Percentiles rank a stretch among this genome's conserved stretches.
Evolutionary conservation across 2,113 vertebrate genomes (phyloP).

Genomic region (Narcine bancroftii): DNA sequence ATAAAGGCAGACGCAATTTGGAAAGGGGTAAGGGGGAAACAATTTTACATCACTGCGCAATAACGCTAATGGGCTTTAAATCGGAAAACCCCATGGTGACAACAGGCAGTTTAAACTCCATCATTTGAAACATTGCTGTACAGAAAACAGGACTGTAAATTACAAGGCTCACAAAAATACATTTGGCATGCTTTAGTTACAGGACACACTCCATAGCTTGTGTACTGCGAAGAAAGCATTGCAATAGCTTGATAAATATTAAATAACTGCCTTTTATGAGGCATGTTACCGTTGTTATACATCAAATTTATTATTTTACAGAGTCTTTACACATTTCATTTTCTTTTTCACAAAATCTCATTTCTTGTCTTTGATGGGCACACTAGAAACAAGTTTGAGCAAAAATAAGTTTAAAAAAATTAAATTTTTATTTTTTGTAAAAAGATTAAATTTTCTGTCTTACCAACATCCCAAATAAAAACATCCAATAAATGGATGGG

Average conservation of each 20-base stretch:
- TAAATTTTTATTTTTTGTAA: background rate
- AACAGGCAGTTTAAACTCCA: constrained; percentile 26
- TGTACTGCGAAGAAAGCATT: constrained; percentile 36
- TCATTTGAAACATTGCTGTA: constrained; percentile 36
- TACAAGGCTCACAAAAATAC: constrained; percentile 38
- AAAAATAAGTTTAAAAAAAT: background rate
- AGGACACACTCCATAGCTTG: constrained; percentile 31
- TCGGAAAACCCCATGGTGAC: constrained; percentile 32
- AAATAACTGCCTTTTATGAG: constrained; percentile 25
- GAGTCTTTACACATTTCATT: background rate
- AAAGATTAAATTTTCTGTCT: background rate
- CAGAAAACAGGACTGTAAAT: constrained; percentile 36
- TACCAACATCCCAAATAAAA: constrained; percentile 2
- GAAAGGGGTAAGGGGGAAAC: constrained; percentile 11
- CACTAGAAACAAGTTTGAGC: background rate
- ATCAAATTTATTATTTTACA: constrained; percentile 25
- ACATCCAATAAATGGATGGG: background rate
- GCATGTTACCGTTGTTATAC: constrained; percentile 32
- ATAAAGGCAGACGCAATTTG: constrained; percentile 26
- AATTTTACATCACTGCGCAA: constrained; percentile 24
- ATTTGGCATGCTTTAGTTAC: constrained; percentile 36
- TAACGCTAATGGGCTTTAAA: constrained; percentile 10
- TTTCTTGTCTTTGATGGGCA: background rate
- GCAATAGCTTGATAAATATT: constrained; percentile 34
- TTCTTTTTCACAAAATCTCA: constrained; percentile 27